A percentile compares a stretch with the other conserved stretches of the same genome.
These are phyloP conservation scores for Keiferia lycopersicella DNA, from an alignment of 2,888 invertebrate genomes.

Conservation along the genomic window DNA sequence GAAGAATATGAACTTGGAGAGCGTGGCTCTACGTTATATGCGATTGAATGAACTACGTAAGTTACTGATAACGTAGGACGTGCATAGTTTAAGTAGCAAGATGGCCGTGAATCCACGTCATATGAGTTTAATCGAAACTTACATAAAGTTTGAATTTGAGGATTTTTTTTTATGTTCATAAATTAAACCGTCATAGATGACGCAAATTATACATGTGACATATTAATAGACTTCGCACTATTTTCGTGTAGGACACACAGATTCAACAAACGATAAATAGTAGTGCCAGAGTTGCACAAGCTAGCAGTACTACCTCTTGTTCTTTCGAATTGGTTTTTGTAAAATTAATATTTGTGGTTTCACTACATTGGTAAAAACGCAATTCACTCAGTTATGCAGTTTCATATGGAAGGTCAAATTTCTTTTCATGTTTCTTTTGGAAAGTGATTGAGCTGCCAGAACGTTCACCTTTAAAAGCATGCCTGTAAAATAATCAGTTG, in stretches of 20 bases:
- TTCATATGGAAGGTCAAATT: constrained; percentile 1
- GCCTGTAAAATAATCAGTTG: constrained; percentile 2
- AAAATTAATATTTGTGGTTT: too few relatives aligned
- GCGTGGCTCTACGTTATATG: constrained; percentile 25
- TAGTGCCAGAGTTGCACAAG: too few relatives aligned
- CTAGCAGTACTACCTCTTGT: too few relatives aligned
- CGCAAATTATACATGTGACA: not conserved
- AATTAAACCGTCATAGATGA: not conserved
- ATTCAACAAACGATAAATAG: too few relatives aligned
- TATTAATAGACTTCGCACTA: too few relatives aligned
- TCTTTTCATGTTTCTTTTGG: constrained; percentile 4
- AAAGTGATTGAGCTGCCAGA: not conserved
- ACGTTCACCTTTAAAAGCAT: constrained; percentile 5
- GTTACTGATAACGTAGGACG: constrained; percentile 18
- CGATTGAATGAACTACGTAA: constrained; percentile 17
- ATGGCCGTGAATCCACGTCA: not conserved
- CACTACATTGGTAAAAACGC: not conserved
- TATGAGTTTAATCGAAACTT: constrained; percentile 30
- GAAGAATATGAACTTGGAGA: constrained; percentile 45
- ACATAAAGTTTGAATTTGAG: constrained; percentile 1
- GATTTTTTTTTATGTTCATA: not conserved
- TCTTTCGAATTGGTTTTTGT: too few relatives aligned
- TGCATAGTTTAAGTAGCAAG: not conserved
- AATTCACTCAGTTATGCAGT: not conserved
- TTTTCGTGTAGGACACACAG: too few relatives aligned